phyloP scores from a whole-genome alignment of 2,113 vertebrate species.

The Pseudorasbora parva region DNA sequence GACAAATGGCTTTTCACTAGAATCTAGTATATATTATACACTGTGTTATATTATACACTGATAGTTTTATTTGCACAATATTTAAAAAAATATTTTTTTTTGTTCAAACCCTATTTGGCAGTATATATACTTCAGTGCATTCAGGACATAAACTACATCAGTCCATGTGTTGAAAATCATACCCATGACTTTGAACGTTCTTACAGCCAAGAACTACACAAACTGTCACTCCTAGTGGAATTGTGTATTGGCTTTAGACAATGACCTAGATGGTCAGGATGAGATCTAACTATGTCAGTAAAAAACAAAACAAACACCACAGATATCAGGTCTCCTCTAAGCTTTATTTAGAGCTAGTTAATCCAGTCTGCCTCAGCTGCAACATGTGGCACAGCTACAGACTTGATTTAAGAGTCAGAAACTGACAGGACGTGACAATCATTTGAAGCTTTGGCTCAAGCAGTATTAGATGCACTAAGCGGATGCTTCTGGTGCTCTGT shows the following conservation, averaged over 20 bases:
- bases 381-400: not conserved
- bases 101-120: too few species aligned
- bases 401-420: not conserved
- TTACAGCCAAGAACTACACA: not conserved
- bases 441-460: not conserved
- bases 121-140: too few species aligned
- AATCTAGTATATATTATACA: too few species aligned
- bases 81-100: too few species aligned
- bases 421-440: not conserved
- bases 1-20: too few species aligned
- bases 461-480: not conserved
- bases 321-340: not conserved
- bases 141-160: not conserved
- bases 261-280: not conserved
- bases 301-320: not conserved
- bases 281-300: not conserved
- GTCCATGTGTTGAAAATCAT: not conserved
- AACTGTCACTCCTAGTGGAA: not conserved
- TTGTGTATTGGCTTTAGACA: not conserved
- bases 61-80: too few species aligned
- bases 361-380: not conserved
- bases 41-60: too few species aligned
- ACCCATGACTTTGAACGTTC: not conserved
- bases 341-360: constrained; percentile 16
- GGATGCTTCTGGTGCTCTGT: not conserved